Base-by-base conservation (phyloP, 2,113 vertebrate genomes). In the Tupaia chinensis region DNA sequence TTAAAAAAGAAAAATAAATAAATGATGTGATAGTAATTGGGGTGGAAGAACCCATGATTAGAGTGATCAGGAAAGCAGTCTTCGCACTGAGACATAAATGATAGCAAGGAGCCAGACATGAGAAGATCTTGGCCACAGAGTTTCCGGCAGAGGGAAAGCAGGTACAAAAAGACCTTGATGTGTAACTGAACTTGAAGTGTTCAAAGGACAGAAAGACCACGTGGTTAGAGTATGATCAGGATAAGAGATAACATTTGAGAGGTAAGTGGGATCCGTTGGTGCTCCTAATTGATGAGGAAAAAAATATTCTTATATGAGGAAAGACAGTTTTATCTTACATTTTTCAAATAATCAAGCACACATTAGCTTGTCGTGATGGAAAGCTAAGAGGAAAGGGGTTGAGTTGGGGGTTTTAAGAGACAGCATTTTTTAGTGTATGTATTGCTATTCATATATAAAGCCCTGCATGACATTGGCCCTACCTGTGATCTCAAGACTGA, bases 61-160 rank as follows among this genome's bases (percentile, higher is more conserved):
- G 9, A 19, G 54, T 86, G 66, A 23, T 73, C 10, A 44, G 63
- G 65, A 53, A 81, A 61, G 27, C 86, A 89, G 66, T 3, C 32
- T 73, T 79, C 90, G 69, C 93, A 56, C n/a, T 89, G 63, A 96
- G 79, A 80, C 19, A 53, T 79, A 22, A 96, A 44, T 58, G 63
- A 54, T 53, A 29, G 29, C 53, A 89, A 87, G 53, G 58, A 63
- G 29, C 27, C 77, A 66, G 9, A 22, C 17, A 23, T 74, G 58
- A 78, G 70, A 54, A n/a, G 27, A 68, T 91, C 27, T 91, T 88
- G 82, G 61, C 66, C 65, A 92, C 73, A 85, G 16, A 61, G 58
- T 80, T 86, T 15, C 22, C 77, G 10, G 9, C 32, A 90, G 23
- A 86, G 32, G 73, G 25, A 88, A 74, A 65, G 53, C 14, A 29